Evolutionary conservation across 2,888 invertebrate species (phyloP).

Genomic region (Eumacrocentrus americanus): DNA sequence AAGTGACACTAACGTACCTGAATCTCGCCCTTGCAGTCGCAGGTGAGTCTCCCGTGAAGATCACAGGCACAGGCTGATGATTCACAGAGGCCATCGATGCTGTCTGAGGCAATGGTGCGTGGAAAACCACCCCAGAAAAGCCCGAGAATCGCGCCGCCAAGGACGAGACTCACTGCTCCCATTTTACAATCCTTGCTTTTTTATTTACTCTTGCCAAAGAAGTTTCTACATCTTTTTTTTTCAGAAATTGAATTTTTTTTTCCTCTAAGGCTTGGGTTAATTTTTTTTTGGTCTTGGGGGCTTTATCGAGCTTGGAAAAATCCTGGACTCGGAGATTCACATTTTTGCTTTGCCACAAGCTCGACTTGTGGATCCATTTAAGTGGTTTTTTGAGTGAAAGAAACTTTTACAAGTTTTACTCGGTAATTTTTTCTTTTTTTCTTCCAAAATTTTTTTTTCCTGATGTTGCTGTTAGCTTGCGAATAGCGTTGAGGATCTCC

Average conservation of each 20-base stretch:
- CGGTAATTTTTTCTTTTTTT: neutral
- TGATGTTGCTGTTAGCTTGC: neutral
- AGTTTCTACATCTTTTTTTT: conserved; percentile 12
- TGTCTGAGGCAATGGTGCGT: conserved; percentile 35
- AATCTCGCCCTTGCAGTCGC: conserved; percentile 64
- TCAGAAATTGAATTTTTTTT: neutral
- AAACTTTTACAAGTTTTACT: neutral
- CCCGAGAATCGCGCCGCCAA: conserved; percentile 54
- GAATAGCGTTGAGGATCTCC: neutral
- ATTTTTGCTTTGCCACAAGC: conserved; percentile 8
- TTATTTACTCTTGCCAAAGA: conserved; percentile 10
- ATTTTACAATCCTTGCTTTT: conserved; percentile 40
- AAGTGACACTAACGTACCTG: conserved; percentile 57
- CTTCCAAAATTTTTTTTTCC: neutral
- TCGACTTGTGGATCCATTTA: conserved; percentile 12
- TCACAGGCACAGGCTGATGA: conserved; percentile 67
- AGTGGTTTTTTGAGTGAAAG: neutral
- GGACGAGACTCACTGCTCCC: conserved; percentile 53
- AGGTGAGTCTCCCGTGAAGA: conserved; percentile 66
- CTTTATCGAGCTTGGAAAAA: conserved; percentile 10
- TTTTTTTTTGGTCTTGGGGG: neutral
- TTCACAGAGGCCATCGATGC: conserved; percentile 60
- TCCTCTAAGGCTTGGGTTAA: neutral
- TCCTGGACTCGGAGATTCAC: conserved; percentile 6
- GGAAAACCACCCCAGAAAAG: conserved; percentile 54